These are phyloP conservation scores for Drosophila imparisetae DNA, from an alignment of 2,888 invertebrate genomes.

Conservation along the genomic window DNA sequence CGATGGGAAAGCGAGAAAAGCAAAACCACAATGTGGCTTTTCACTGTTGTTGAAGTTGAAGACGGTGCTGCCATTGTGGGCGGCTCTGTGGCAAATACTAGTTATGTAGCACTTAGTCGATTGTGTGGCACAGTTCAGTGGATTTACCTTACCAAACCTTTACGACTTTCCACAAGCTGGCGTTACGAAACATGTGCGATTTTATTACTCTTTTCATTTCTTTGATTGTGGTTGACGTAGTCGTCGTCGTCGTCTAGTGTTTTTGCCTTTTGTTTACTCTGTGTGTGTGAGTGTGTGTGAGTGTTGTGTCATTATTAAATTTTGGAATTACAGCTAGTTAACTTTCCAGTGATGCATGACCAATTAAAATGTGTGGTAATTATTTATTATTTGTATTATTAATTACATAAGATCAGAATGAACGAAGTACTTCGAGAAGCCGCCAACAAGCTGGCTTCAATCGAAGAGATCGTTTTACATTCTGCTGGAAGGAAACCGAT, in stretches of 20 bases:
- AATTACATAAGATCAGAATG: not conserved
- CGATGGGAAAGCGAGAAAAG: conserved; percentile 1
- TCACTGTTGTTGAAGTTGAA: not conserved
- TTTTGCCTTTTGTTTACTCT: conserved; percentile 6
- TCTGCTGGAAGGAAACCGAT: not conserved
- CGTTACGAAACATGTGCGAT: conserved; percentile 53
- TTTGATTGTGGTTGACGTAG: conserved; percentile 50
- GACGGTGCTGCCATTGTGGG: conserved; percentile 19
- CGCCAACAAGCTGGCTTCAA: not conserved
- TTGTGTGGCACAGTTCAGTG: conserved; percentile 33
- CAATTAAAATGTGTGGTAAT: conserved; percentile 46
- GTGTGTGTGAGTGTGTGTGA: conserved; percentile 31
- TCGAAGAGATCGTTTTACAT: conserved; percentile 9
- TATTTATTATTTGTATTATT: conserved; percentile 19
- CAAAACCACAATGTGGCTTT: not conserved
- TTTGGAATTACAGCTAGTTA: conserved; percentile 51
- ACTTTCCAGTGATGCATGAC: conserved; percentile 50
- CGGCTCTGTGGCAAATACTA: conserved; percentile 36
- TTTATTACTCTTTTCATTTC: conserved; percentile 44
- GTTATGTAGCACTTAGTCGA: conserved; percentile 24
- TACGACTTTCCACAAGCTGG: conserved; percentile 31
- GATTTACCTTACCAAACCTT: conserved; percentile 49
- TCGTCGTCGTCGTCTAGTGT: not conserved
- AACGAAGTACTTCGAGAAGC: not conserved
- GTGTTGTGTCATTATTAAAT: conserved; percentile 55